phyloP scores from a whole-genome alignment of 2,888 invertebrate genomes.

The Tillus elongatus region DNA sequence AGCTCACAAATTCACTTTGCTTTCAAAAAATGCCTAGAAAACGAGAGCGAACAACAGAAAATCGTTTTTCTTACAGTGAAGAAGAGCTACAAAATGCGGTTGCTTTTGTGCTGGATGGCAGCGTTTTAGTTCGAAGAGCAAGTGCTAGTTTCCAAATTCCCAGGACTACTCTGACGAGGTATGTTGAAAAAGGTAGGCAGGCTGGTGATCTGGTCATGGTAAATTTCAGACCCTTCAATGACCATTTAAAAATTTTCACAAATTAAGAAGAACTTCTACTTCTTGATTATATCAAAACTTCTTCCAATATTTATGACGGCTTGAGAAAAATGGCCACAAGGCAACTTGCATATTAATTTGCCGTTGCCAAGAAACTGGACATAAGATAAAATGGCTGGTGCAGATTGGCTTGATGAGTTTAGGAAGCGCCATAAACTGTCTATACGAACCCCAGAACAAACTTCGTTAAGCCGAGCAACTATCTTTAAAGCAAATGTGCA shows the following conservation, averaged over 20 bases:
- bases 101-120: background rate
- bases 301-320: background rate
- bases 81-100: background rate
- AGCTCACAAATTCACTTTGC: no score
- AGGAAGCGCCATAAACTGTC: constrained; percentile 12
- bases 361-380: background rate
- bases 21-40: background rate
- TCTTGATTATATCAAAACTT: background rate
- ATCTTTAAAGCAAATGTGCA: constrained; percentile 21
- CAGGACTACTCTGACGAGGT: background rate
- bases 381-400: background rate
- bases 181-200: background rate
- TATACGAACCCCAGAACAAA: constrained; percentile 18
- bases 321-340: background rate
- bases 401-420: background rate
- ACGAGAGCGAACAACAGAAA: background rate
- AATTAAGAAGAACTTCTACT: background rate
- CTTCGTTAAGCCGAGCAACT: constrained; percentile 18
- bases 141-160: background rate
- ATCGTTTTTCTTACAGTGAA: background rate
- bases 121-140: background rate
- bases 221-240: background rate
- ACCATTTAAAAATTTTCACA: background rate
- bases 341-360: background rate
- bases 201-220: no score